Evolutionary conservation across 2,797 vertebrate species (phyloP), one percentile per base, ranked within the genome.

Genomic region (Astyanax mexicanus): DNA sequence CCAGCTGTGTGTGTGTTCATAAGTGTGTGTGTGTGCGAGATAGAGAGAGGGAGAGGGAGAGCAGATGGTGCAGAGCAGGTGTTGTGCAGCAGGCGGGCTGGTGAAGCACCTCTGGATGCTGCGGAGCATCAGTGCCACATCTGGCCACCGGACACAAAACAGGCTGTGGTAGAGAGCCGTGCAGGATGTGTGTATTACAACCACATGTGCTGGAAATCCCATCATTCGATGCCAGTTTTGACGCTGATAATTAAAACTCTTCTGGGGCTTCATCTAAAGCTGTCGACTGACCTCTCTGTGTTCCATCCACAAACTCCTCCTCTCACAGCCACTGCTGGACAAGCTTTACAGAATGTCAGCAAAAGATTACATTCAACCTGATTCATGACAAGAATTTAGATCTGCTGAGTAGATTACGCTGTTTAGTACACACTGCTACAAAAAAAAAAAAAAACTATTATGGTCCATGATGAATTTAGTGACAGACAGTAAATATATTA

Each of bases 51-150:
- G 69, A 69, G 44, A 74, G 78, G 69, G 66, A 84, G 19, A 90
- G 87, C 93, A 94, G 92, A 93, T 94, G 93, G 93, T 87, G 75
- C 54, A 77, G 89, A 82, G 91, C 93, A 93, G 92, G 91, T 94
- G 93, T 93, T 93, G 87, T 47, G 0, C 81, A 83, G 80, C 80
- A 83, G 83, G 83, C 88, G 88, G 88, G 87, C 88, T 90, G 84
- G 88, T 87, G 86, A 74, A 65, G 71, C 79, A 83, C 82, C 79
- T 79, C 82, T 73, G 82, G 57, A 77, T 81, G 74, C 60, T 76
- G 49, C 74, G 49, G 66, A 81, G 70, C 79, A 81, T 81, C 82
- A 77, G 77, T 71, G 74, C 66, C 74, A 81, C 82, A 84, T 81
- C 79, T 84, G 82, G 79, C 60, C 74, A 74, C 54, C 23, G 78